Percentiles rank a stretch among this genome's conserved stretches.
phyloP scores from a whole-genome alignment of 2,888 invertebrate species.

The Lypha dubia region DNA sequence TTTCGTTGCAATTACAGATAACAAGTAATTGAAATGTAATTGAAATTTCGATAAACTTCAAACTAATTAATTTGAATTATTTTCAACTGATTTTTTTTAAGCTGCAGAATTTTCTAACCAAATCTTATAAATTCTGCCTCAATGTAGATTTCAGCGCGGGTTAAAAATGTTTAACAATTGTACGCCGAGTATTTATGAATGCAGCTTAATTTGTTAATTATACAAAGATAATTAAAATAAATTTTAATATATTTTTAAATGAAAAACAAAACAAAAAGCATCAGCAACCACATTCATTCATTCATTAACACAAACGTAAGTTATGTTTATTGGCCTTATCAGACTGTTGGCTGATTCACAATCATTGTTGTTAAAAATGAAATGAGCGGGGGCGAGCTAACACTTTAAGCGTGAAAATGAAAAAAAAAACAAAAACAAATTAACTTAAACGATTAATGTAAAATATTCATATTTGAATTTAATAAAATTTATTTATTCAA shows the following conservation, averaged over 20 bases:
- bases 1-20: no score
- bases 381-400: not conserved
- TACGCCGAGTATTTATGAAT: constrained; percentile 58
- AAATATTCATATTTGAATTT: not conserved
- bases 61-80: no score
- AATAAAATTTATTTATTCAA: not conserved
- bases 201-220: constrained; percentile 70
- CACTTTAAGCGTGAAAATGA: not conserved
- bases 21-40: no score
- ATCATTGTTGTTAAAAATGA: not conserved
- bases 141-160: not conserved
- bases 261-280: constrained; percentile 9
- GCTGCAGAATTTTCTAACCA: not conserved
- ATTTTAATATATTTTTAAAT: constrained; percentile 64
- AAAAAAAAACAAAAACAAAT: no score
- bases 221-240: constrained; percentile 68
- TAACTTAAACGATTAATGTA: not conserved
- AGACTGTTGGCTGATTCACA: not conserved
- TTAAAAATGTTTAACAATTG: constrained; percentile 20
- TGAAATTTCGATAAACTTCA: no score
- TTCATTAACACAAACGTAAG: constrained; percentile 28
- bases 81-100: no score
- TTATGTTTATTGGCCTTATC: constrained; percentile 44
- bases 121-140: not conserved
- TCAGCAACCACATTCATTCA: constrained; percentile 9